Evolutionary conservation across 2,797 vertebrate species (phyloP).

Genomic region (Pempheris klunzingeri): DNA sequence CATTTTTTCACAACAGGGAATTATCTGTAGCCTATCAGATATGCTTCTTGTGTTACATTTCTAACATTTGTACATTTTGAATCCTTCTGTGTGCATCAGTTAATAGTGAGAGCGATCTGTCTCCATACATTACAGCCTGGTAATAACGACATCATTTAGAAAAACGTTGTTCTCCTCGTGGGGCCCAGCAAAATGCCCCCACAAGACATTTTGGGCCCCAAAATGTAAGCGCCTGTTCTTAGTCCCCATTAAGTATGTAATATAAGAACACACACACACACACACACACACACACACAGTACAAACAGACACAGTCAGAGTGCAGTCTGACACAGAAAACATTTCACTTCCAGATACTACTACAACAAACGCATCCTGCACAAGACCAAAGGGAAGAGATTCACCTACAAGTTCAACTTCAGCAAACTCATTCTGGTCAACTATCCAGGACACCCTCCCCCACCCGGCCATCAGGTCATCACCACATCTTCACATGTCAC

Average conservation of each 20-base stretch:
- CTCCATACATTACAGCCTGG: background rate
- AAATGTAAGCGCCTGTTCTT: too few species aligned
- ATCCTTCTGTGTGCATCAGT: too few species aligned
- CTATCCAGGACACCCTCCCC: constrained; percentile 72
- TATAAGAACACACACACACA: constrained; percentile 17
- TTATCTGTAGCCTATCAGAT: too few species aligned
- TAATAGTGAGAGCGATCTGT: too few species aligned
- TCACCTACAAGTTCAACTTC: constrained; percentile 90
- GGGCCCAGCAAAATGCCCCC: too few species aligned
- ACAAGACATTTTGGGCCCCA: too few species aligned
- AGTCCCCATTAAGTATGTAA: too few species aligned
- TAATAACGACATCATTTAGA: too few species aligned
- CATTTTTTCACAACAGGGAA: too few species aligned
- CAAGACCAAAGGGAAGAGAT: constrained; percentile 89
- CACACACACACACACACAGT: background rate
- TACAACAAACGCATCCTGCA: constrained; percentile 89
- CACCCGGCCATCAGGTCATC: constrained; percentile 72
- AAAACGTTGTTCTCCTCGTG: too few species aligned
- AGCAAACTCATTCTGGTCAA: constrained; percentile 87
- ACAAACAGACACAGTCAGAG: background rate
- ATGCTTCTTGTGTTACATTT: too few species aligned
- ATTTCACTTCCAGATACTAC: constrained; percentile 83
- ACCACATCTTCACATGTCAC: constrained; percentile 11
- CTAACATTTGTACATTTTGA: too few species aligned
- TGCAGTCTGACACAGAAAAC: constrained; percentile 27